Percentiles rank a stretch among this genome's conserved stretches.
These are phyloP conservation scores for Steinernema hermaphroditum DNA, from an alignment of 2,888 invertebrate genomes.

Conservation along the genomic window DNA sequence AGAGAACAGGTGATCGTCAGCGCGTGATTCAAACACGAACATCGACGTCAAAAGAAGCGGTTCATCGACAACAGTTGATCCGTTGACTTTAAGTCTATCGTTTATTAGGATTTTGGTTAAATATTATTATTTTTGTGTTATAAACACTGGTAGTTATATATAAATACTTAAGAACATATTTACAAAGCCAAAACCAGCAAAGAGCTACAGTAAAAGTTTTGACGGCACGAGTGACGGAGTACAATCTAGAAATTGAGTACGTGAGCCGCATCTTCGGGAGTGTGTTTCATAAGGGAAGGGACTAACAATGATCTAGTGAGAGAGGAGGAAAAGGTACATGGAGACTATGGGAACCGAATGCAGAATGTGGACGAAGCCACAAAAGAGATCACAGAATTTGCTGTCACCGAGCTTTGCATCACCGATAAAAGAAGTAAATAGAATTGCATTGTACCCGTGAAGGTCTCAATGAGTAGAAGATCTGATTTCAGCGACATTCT, in stretches of 20 bases:
- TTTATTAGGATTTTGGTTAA: slow-evolving; percentile 4
- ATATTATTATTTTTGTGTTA: slow-evolving; percentile 17
- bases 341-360: slow-evolving; percentile 28
- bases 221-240: neutral
- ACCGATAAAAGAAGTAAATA: slow-evolving; percentile 1
- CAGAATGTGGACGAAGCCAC: slow-evolving; percentile 13
- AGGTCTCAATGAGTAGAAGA: slow-evolving; percentile 8
- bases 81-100: no score
- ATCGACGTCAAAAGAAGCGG: slow-evolving; percentile 9
- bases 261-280: neutral
- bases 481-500: slow-evolving; percentile 17
- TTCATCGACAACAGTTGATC: neutral
- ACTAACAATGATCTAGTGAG: neutral
- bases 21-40: slow-evolving; percentile 15
- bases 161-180: slow-evolving; percentile 23
- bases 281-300: neutral
- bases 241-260: neutral
- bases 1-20: slow-evolving; percentile 2
- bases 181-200: slow-evolving; percentile 7
- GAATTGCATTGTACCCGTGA: slow-evolving; percentile 17
- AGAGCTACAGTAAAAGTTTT: neutral
- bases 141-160: slow-evolving; percentile 7
- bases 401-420: slow-evolving; percentile 25
- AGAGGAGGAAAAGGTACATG: neutral
- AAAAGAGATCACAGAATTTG: slow-evolving; percentile 19